phyloP scores from a whole-genome alignment of 2,113 vertebrate genomes.

The Todiramphus chloris region DNA sequence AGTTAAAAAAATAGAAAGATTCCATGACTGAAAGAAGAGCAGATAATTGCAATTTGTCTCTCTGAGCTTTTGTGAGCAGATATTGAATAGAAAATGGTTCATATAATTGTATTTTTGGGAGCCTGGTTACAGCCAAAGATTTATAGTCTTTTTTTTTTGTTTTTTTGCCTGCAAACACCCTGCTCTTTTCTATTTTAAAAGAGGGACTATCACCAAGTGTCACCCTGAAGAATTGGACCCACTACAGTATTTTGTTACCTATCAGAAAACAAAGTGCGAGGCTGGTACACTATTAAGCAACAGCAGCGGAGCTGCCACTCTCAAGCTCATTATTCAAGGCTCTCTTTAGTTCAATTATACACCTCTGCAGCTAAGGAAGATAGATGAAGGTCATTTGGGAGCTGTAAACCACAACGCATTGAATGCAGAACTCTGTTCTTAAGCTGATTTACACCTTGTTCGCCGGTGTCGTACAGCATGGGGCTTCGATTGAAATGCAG shows the following conservation, averaged over 20 bases:
- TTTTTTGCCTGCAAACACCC: slow-evolving; percentile 49
- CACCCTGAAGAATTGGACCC: slow-evolving; percentile 77
- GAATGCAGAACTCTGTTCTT: slow-evolving; percentile 81
- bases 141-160: slow-evolving; percentile 36
- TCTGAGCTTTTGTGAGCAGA: slow-evolving; percentile 49
- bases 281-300: slow-evolving; percentile 73
- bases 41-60: slow-evolving; percentile 56
- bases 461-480: slow-evolving; percentile 71
- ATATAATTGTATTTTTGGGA: slow-evolving; percentile 68
- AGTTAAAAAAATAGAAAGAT: neutral
- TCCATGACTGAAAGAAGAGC: slow-evolving; percentile 20
- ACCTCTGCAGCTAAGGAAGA: slow-evolving; percentile 82
- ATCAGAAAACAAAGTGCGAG: slow-evolving; percentile 50
- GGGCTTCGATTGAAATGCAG: slow-evolving; percentile 74
- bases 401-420: slow-evolving; percentile 78
- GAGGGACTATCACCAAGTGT: slow-evolving; percentile 73
- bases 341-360: slow-evolving; percentile 85
- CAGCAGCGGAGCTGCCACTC: slow-evolving; percentile 64
- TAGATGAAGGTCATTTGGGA: slow-evolving; percentile 84
- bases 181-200: slow-evolving; percentile 72
- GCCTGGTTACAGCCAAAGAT: slow-evolving; percentile 55
- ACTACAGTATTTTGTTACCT: slow-evolving; percentile 74
- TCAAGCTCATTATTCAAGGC: slow-evolving; percentile 80
- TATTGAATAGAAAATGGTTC: slow-evolving; percentile 62
- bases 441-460: slow-evolving; percentile 86